Conservation (phyloP, 2,797 vertebrate genomes). For the Platalea minor region DNA sequence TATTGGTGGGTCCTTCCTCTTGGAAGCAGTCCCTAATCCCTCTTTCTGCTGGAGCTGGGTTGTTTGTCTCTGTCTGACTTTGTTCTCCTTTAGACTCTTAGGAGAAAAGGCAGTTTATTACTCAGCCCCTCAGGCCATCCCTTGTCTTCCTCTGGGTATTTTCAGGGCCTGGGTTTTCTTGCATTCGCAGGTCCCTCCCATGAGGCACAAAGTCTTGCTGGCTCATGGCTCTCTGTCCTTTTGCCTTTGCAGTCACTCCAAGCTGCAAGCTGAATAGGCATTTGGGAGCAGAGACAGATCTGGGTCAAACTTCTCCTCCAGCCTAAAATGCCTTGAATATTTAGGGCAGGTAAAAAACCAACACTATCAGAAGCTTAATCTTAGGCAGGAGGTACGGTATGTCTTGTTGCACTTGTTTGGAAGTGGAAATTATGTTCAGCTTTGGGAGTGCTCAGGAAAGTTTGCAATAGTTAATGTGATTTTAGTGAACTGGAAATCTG, state of each 20-base stretch:
- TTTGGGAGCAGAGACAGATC: background rate
- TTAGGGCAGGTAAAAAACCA: background rate
- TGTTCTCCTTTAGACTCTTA: background rate
- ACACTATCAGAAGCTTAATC: background rate
- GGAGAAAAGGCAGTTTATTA: background rate
- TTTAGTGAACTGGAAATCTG: background rate
- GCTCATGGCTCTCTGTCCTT: background rate
- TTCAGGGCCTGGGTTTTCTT: background rate
- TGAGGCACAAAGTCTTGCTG: background rate
- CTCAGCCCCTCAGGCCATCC: background rate
- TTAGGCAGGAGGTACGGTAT: background rate
- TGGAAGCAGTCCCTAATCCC: background rate
- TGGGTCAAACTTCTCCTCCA: background rate
- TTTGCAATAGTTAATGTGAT: background rate
- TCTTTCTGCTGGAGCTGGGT: background rate
- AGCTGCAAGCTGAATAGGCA: background rate
- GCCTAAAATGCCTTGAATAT: background rate
- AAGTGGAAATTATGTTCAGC: background rate
- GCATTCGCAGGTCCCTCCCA: accelerated
- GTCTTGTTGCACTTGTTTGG: background rate
- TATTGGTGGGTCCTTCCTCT: background rate
- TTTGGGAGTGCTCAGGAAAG: background rate
- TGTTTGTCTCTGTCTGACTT: background rate
- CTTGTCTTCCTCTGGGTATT: background rate
- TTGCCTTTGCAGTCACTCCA: background rate